A percentile compares a stretch with the other conserved stretches of the same genome.
phyloP scores from a whole-genome alignment of 2,797 vertebrate genomes.

The Liparis tanakae region DNA sequence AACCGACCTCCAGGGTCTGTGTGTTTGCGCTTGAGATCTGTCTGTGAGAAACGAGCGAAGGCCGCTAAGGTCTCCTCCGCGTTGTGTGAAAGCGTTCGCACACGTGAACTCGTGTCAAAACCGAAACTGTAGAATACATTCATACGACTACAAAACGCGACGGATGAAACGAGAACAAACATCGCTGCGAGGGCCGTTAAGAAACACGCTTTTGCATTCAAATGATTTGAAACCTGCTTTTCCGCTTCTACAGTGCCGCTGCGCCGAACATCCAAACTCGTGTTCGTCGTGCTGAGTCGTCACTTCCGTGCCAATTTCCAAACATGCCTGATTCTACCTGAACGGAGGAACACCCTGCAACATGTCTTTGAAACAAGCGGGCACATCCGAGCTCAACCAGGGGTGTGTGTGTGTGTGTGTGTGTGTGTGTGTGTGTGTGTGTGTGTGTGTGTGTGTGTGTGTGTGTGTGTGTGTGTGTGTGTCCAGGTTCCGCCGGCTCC shows the following conservation, averaged over 20 bases:
- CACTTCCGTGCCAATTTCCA: conserved; percentile 19
- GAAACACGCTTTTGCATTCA: conserved; percentile 29
- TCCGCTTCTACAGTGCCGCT: not conserved
- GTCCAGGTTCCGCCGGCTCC: conserved; percentile 90
- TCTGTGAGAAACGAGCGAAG: conserved; percentile 11
- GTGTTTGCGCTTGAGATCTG: conserved; percentile 18
- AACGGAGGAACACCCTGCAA: conserved; percentile 8
- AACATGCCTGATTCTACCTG: conserved; percentile 8
- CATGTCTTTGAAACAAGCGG: conserved; percentile 29
- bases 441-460: not conserved
- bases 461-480: not conserved
- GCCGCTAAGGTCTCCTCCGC: not conserved
- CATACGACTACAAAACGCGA: conserved; percentile 31
- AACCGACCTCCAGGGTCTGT: conserved; percentile 49
- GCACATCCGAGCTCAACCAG: conserved; percentile 39
- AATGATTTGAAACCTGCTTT: conserved; percentile 41
- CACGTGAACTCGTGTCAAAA: not conserved
- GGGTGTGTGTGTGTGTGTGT: not conserved
- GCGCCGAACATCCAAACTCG: too few relatives aligned
- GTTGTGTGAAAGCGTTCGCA: not conserved
- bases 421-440: not conserved
- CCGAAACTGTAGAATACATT: not conserved
- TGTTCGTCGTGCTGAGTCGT: not conserved
- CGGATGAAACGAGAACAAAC: conserved; percentile 53
- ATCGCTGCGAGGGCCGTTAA: conserved; percentile 41